Conservation (phyloP, 2,113 vertebrate species). For the Notechis scutatus region DNA sequence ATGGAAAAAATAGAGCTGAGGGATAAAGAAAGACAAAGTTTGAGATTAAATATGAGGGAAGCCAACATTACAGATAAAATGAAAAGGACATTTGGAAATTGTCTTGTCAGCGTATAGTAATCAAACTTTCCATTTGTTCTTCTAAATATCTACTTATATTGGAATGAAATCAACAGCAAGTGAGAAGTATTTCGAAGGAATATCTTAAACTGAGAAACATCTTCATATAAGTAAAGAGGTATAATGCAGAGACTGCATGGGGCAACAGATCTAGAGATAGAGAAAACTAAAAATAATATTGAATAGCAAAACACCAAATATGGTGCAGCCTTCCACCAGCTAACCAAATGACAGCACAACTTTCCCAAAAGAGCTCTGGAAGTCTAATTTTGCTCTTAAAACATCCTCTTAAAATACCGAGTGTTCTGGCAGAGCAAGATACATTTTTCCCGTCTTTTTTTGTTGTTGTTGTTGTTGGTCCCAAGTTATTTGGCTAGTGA, state of each 20-base stretch:
- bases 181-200: not conserved
- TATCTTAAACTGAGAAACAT: not conserved
- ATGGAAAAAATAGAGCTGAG: not conserved
- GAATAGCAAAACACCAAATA: not conserved
- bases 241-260: not conserved
- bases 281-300: not conserved
- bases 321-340: not conserved
- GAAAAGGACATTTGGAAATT: not conserved
- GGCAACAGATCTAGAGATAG: not conserved
- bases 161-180: not conserved
- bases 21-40: not conserved
- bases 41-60: not conserved
- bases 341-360: not conserved
- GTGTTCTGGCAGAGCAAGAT: not conserved
- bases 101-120: not conserved
- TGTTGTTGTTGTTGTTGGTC: not conserved
- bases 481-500: not conserved
- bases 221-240: not conserved
- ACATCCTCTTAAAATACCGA: not conserved
- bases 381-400: not conserved
- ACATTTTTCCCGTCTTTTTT: not conserved
- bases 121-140: not conserved
- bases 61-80: not conserved
- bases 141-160: not conserved
- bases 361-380: not conserved